Base-by-base conservation (phyloP, 1,140 invertebrate genomes). In the Lepeophtheirus salmonis region DNA sequence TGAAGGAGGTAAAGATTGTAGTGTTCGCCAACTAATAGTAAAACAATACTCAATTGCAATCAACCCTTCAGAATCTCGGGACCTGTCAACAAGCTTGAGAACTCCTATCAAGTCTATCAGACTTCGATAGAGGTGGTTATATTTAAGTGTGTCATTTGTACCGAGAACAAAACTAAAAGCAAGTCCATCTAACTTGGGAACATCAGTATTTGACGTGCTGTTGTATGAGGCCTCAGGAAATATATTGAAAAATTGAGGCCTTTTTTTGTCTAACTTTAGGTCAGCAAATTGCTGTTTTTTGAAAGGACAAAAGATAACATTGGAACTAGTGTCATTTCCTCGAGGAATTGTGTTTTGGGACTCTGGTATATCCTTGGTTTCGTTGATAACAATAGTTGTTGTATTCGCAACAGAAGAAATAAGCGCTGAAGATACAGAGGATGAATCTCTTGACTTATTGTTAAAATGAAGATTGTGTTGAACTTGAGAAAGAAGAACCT, bases 121-220 rank as follows among this genome's bases (percentile, higher is more conserved):
- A 0, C 87, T 83, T 67, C 91, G 83, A 59, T 95, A 81, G 12
- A 97, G 70, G 24, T 84, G 70, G 0, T 83, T 81, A 74, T 96
- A 96, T 66, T 89, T 84, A 30, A 95, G 73, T 71, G 85, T 86
- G 68, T 95, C 89, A 0, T 86, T 80, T 1, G 85, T 88, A 25
- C 86, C 86, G 20, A 94, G 72, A 30, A 94, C 83, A 67, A 94
- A 94, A 73, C 89, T 94, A 69, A 87, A 88, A 1, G 90, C 89
- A 69, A 96, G 72, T 20, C 90, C 90, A 74, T 96, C 90, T 30
- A 96, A 73, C 71, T 91, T 92, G 2, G 84, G 86, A 20, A 80
- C 78, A 66, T 87, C 83, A 65, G 79, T 81, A 70, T n/a, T n/a
- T n/a, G n/a, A n/a, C n/a, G n/a, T n/a, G n/a, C n/a, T n/a, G n/a